Conservation (phyloP, 2,888 invertebrate species). For the Volucella bombylans region DNA sequence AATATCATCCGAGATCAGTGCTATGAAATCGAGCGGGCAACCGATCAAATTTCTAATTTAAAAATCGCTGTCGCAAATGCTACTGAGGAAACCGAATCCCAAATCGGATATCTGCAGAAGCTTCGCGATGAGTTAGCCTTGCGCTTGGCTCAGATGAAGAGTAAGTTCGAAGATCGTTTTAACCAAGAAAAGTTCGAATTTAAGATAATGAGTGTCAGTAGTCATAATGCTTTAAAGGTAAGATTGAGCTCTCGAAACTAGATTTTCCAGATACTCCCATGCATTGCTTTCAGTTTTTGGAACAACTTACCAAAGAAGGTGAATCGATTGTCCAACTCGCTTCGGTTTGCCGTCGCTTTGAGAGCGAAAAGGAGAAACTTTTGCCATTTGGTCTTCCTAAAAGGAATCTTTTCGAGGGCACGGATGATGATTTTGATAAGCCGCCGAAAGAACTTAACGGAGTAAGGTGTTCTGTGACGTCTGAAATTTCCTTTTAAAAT, state of each 20-base stretch:
- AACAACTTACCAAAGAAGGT: constrained; percentile 84
- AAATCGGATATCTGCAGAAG: constrained; percentile 82
- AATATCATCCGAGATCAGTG: constrained; percentile 80
- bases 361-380: constrained; percentile 85
- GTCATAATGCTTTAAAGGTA: constrained; percentile 83
- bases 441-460: constrained; percentile 74
- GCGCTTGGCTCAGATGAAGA: constrained; percentile 84
- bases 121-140: constrained; percentile 83
- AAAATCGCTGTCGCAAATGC: constrained; percentile 84
- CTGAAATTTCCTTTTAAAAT: not conserved
- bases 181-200: constrained; percentile 84
- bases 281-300: constrained; percentile 82
- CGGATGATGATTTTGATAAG: constrained; percentile 81
- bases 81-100: constrained; percentile 82
- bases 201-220: constrained; percentile 85
- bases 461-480: constrained; percentile 54
- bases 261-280: not conserved
- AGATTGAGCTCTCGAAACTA: not conserved
- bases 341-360: constrained; percentile 87
- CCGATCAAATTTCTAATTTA: constrained; percentile 79
- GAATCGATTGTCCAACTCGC: constrained; percentile 85
- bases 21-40: constrained; percentile 80
- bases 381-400: constrained; percentile 79
- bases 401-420: constrained; percentile 76
- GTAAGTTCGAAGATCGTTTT: constrained; percentile 83